Evolutionary conservation across 2,797 vertebrate genomes (phyloP).

Genomic region (Margarornis squamiger): DNA sequence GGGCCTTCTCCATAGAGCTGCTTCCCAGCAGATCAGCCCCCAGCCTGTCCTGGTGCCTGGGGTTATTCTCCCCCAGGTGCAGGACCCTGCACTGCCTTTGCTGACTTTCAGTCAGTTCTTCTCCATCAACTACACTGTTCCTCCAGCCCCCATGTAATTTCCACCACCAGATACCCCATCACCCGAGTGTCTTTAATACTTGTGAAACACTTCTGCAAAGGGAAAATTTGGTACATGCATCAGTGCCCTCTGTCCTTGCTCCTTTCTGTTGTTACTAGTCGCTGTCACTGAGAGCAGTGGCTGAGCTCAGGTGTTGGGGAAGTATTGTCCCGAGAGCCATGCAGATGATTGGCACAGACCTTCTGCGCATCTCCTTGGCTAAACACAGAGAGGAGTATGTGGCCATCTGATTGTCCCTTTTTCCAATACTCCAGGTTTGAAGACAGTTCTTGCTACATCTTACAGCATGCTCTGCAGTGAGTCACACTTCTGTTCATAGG

Average conservation of each 20-base stretch:
- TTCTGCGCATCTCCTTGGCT: background rate
- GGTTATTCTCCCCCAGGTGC: background rate
- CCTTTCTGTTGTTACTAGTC: background rate
- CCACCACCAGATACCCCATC: background rate
- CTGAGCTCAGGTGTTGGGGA: background rate
- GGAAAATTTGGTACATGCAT: fast-evolving
- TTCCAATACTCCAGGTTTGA: background rate
- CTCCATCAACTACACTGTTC: background rate
- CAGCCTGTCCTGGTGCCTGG: background rate
- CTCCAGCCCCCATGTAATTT: background rate
- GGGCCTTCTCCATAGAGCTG: background rate
- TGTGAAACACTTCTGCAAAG: background rate
- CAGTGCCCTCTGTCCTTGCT: background rate
- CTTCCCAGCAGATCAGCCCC: background rate
- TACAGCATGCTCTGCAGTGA: background rate
- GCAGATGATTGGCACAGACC: background rate
- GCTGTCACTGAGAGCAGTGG: background rate
- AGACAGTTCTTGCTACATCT: background rate
- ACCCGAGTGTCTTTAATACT: background rate
- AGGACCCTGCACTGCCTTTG: background rate
- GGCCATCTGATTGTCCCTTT: background rate
- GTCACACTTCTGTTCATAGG: background rate
- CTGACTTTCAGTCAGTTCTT: background rate
- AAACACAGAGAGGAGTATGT: fast-evolving
- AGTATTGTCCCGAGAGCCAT: too few species aligned